Evolutionary conservation across 53 echinoderm and acorn worm species (phyloP), one percentile per base, ranked within the genome.

Genomic region (Holothuria leucospilota): DNA sequence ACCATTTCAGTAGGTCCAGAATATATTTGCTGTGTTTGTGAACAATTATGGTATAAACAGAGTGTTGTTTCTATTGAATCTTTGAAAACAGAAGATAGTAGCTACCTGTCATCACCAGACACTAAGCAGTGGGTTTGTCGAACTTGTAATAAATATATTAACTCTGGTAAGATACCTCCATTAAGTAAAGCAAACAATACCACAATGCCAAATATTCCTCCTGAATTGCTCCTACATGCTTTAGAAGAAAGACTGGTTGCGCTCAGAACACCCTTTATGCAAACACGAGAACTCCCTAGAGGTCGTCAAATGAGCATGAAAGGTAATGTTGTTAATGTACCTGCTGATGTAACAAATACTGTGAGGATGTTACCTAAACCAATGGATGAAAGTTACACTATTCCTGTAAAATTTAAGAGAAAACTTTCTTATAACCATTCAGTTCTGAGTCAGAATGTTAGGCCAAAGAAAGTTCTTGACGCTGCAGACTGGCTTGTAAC

Each of bases 361-460:
- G 51, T 80, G 11, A 58, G 28, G 27, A 81, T 67, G 20, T 66
- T 87, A 27, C 87, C 87, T 30, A 21, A 52, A 78, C 24, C n/a
- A 53, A 75, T 78, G 20, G 59, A 53, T 63, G 65, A 87, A 18
- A 65, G 30, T 49, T 51, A 51, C 8, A 87, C 78, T 39, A 78
- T 87, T 66, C 87, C 87, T 14, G 78, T 87, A 13, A 78, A 87
- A 87, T 63, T 87, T n/a, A 87, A 87, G 51, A 87, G 87, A 87
- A 78, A 78, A 79, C 80, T 87, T 64, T 23, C 46, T 41, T 87
- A 80, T 42, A 66, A 80, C 28, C 66, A 78, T 78, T 42, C 63
- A 63, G 79, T 87, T 39, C 63, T 51, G 30, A 78, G 79, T 78
- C 68, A 87, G 52, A 90, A 90, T 85, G 77, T 90, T 9, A 77